These are phyloP conservation scores for Polyploca ridens DNA, from an alignment of 2,888 invertebrate species.

Conservation along the genomic window DNA sequence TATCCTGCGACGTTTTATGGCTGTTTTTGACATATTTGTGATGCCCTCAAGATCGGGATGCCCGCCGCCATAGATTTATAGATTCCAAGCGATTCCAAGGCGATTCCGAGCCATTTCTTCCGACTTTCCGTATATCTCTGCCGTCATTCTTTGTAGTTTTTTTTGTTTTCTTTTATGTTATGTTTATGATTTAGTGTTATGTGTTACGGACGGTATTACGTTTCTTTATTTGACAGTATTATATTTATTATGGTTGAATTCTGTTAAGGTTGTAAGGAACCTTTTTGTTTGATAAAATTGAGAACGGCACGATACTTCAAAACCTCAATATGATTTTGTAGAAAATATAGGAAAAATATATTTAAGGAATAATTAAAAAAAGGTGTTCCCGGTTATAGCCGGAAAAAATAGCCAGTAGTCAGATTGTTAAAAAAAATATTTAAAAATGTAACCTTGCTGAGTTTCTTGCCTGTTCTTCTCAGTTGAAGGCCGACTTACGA, in stretches of 20 bases:
- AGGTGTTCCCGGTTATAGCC: too few relatives aligned
- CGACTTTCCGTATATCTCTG: constrained; percentile 48
- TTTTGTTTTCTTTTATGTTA: constrained; percentile 49
- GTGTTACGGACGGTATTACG: constrained; percentile 36
- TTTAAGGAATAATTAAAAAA: too few relatives aligned
- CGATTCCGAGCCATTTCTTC: constrained; percentile 68
- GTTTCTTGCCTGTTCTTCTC: too few relatives aligned
- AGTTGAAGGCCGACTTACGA: too few relatives aligned
- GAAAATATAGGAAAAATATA: not conserved
- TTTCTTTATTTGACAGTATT: constrained; percentile 19
- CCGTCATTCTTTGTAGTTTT: constrained; percentile 60
- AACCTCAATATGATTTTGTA: not conserved
- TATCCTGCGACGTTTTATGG: constrained; percentile 71
- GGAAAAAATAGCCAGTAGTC: too few relatives aligned
- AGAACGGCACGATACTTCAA: not conserved
- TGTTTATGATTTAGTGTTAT: constrained; percentile 64
- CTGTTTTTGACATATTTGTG: constrained; percentile 81
- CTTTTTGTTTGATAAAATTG: not conserved
- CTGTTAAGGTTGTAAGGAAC: not conserved
- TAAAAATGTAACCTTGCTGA: too few relatives aligned
- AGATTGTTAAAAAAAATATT: too few relatives aligned
- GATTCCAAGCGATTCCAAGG: constrained; percentile 50
- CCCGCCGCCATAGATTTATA: constrained; percentile 62
- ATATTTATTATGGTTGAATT: constrained; percentile 15
- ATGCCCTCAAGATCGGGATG: constrained; percentile 67